Conservation (phyloP, 2,113 vertebrate species). For the Leptodactylus fuscus region DNA sequence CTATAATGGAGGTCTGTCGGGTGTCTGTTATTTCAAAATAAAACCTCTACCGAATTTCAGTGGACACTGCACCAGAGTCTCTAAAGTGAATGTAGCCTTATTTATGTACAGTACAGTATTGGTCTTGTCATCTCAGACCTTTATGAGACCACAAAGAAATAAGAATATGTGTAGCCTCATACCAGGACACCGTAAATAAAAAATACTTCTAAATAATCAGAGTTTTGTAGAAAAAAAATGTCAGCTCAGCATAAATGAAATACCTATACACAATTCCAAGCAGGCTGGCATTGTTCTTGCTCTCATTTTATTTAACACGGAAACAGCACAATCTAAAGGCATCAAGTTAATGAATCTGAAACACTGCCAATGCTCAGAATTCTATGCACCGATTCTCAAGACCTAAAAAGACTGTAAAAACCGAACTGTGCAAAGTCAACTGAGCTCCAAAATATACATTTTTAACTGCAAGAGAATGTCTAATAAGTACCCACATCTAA, state of each 20-base stretch:
- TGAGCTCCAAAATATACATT: background rate
- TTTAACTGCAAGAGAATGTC: background rate
- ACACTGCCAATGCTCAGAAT: constrained; percentile 10
- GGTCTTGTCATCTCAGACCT: background rate
- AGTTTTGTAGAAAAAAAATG: background rate
- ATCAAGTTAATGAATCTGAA: constrained; percentile 26
- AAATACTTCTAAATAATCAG: background rate
- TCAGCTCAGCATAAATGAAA: background rate
- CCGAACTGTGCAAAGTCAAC: background rate
- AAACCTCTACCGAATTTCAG: too few species aligned
- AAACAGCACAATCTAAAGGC: constrained; percentile 30
- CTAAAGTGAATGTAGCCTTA: too few species aligned
- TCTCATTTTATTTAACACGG: constrained; percentile 23
- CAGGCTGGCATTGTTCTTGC: background rate
- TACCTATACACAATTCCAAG: background rate
- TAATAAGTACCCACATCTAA: background rate
- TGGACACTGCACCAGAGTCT: too few species aligned
- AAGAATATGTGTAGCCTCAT: constrained; percentile 5
- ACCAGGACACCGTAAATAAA: constrained; percentile 10
- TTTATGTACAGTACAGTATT: background rate
- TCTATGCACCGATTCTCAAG: background rate
- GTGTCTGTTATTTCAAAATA: too few species aligned
- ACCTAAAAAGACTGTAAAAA: background rate
- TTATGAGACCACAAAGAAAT: background rate
- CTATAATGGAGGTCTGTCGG: too few species aligned